Evolutionary conservation across 2,113 vertebrate genomes (phyloP).

Genomic region (Mungos mungo): DNA sequence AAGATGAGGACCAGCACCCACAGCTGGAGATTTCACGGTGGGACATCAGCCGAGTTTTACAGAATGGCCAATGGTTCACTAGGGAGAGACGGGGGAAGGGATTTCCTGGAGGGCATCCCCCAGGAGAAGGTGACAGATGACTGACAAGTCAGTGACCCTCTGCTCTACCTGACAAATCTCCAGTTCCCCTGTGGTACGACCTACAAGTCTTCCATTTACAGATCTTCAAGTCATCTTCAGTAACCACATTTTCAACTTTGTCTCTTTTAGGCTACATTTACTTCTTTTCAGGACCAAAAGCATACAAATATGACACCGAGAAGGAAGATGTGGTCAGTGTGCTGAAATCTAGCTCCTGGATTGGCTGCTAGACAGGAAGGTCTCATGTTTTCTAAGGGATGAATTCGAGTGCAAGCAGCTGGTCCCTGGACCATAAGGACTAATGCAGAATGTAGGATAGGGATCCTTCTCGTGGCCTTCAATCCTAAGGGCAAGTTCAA

Average conservation of each 20-base stretch:
- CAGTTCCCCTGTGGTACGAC: not conserved
- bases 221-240: not conserved
- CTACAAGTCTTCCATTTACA: not conserved
- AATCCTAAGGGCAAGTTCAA: not conserved
- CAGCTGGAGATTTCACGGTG: not conserved
- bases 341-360: conserved; percentile 76
- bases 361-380: conserved; percentile 66
- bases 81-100: not conserved
- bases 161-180: not conserved
- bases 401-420: not conserved
- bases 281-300: conserved; percentile 79
- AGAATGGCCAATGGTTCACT: not conserved
- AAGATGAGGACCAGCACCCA: not conserved
- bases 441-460: not conserved
- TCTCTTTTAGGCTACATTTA: conserved; percentile 80
- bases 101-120: not conserved
- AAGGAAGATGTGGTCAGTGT: conserved; percentile 78
- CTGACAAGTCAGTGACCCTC: too few relatives aligned
- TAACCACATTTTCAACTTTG: conserved; percentile 48
- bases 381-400: not conserved
- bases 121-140: not conserved
- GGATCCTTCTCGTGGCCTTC: not conserved
- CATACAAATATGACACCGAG: conserved; percentile 75
- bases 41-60: not conserved
- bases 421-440: conserved; percentile 12